A percentile compares a stretch with the other conserved stretches of the same genome.
These are phyloP conservation scores for Stenolophus ochropezus DNA, from an alignment of 2,888 invertebrate genomes.

Conservation along the genomic window DNA sequence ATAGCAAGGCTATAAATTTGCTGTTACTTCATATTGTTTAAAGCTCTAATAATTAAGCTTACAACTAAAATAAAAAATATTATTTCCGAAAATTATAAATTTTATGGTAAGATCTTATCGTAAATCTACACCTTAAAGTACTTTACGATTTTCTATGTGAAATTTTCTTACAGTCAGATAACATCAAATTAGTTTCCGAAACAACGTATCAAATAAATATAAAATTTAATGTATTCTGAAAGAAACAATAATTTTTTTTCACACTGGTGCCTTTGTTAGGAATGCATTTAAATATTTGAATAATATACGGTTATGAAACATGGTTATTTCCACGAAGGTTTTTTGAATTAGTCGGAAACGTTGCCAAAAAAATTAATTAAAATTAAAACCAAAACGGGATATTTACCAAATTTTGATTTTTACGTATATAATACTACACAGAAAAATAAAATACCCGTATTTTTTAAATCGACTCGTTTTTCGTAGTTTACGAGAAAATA, in stretches of 20 bases:
- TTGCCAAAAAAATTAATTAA: too few species aligned
- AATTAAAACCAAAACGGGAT: too few species aligned
- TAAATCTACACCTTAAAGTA: not conserved
- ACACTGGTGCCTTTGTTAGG: not conserved
- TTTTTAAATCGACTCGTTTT: too few species aligned
- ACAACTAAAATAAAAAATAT: not conserved
- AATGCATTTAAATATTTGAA: not conserved
- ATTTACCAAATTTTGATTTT: too few species aligned
- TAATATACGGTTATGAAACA: too few species aligned
- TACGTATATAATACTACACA: too few species aligned
- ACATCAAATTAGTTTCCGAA: not conserved
- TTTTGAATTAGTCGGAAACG: too few species aligned
- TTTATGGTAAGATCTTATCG: not conserved
- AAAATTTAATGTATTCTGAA: not conserved
- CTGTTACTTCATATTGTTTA: too few species aligned
- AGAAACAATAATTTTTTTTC: not conserved
- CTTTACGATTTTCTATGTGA: conserved; percentile 1
- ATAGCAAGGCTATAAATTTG: too few species aligned
- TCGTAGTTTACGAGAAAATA: too few species aligned
- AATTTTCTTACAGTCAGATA: not conserved
- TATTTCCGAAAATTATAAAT: conserved; percentile 6
- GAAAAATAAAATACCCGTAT: too few species aligned
- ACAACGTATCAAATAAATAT: not conserved
- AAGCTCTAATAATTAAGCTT: not conserved
- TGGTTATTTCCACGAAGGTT: too few species aligned